phyloP scores from a whole-genome alignment of 2,797 vertebrate species.

The Typhlichthys subterraneus region DNA sequence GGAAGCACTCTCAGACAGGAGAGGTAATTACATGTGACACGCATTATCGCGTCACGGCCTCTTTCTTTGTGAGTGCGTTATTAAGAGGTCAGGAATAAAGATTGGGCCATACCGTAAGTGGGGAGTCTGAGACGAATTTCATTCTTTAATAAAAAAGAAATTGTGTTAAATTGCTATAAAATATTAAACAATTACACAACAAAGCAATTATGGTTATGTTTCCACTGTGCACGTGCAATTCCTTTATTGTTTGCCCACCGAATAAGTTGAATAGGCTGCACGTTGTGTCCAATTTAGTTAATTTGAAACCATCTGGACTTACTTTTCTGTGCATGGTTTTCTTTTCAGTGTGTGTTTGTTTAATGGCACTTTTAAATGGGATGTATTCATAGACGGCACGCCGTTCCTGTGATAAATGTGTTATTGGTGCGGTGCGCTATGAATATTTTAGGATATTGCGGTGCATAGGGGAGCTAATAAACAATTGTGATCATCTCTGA shows the following conservation, averaged over 20 bases:
- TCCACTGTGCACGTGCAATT: background rate
- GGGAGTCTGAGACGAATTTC: conserved; percentile 29
- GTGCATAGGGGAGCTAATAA: too few relatives aligned
- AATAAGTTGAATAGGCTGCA: conserved; percentile 8
- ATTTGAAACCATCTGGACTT: too few relatives aligned
- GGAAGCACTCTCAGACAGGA: conserved; percentile 38
- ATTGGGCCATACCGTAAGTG: conserved; percentile 18
- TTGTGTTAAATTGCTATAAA: conserved; percentile 38
- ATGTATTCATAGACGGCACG: background rate
- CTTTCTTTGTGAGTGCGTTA: conserved; percentile 40
- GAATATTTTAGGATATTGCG: conserved; percentile 28
- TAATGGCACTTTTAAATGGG: background rate
- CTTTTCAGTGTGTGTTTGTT: background rate
- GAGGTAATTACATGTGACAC: conserved; percentile 57
- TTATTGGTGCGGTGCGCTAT: conserved; percentile 12
- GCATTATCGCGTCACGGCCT: conserved; percentile 46
- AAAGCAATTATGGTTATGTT: conserved; percentile 18
- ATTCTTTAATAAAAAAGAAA: conserved; percentile 25
- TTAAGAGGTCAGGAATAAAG: conserved; percentile 43
- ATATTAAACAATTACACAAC: conserved; percentile 17
- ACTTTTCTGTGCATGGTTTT: background rate
- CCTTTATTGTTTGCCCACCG: conserved; percentile 1
- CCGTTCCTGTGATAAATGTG: conserved; percentile 26
- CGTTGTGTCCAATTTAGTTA: background rate
- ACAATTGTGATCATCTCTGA: too few relatives aligned